Conservation (phyloP, 2,797 vertebrate species). For the Sebastes kiyomatsui region DNA sequence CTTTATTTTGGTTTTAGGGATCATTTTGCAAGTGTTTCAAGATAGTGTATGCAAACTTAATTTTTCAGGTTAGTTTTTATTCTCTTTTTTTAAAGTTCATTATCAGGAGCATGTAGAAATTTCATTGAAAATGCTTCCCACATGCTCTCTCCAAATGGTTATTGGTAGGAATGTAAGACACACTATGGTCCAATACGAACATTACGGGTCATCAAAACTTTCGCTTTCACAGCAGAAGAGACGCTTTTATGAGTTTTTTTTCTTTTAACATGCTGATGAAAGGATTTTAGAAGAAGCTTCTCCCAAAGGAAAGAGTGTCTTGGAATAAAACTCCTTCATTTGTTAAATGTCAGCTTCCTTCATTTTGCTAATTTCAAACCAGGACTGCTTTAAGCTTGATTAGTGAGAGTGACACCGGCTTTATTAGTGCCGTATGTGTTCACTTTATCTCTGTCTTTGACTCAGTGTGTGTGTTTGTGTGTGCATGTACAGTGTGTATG, state of each 20-base stretch:
- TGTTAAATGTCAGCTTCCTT: constrained; percentile 1
- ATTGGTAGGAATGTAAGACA: neutral
- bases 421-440: constrained; percentile 13
- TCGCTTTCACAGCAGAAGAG: neutral
- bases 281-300: neutral
- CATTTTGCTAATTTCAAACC: neutral
- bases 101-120: neutral
- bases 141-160: neutral
- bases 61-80: neutral
- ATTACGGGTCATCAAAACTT: neutral
- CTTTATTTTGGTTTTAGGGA: neutral
- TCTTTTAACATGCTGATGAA: constrained; percentile 11
- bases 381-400: neutral
- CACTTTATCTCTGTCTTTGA: constrained; percentile 8
- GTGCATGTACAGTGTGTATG: neutral
- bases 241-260: neutral
- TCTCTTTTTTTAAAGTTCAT: neutral
- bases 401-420: neutral
- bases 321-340: neutral
- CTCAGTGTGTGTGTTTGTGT: constrained; percentile 6
- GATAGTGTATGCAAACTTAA: neutral
- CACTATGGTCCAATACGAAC: neutral
- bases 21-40: neutral
- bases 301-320: neutral
- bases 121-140: neutral